phyloP scores from a whole-genome alignment of 2,113 vertebrate species.

The Urocitellus parryii region DNA sequence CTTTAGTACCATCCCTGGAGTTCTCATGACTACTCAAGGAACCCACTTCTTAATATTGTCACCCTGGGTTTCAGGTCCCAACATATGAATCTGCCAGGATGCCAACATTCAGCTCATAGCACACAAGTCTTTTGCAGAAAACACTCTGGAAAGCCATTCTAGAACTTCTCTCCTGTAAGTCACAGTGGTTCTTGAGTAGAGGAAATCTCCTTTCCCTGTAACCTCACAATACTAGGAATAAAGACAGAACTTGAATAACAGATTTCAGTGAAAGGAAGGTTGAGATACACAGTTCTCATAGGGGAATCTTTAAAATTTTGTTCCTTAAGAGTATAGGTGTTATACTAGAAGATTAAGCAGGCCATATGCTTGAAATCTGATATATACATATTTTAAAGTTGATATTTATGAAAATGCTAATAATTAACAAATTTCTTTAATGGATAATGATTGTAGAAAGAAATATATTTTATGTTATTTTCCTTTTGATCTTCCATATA shows the following conservation, averaged over 20 bases:
- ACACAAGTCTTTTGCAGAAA: neutral
- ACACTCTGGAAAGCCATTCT: neutral
- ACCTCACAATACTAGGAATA: neutral
- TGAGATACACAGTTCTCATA: neutral
- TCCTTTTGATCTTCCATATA: neutral
- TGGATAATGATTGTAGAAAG: neutral
- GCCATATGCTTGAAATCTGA: neutral
- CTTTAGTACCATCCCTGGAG: neutral
- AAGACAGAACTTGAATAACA: slow-evolving; percentile 20
- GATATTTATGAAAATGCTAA: neutral
- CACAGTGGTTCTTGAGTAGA: neutral
- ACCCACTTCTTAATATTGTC: neutral
- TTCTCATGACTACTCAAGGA: neutral
- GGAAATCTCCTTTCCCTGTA: neutral
- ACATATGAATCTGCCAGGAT: neutral
- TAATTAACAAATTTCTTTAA: neutral
- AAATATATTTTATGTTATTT: neutral
- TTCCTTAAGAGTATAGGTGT: neutral
- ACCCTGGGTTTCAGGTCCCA: neutral
- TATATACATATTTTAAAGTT: slow-evolving; percentile 32
- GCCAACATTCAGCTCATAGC: neutral
- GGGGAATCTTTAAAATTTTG: neutral
- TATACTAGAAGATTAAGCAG: neutral
- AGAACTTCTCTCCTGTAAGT: neutral
- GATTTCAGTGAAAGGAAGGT: neutral